Conservation (phyloP, 1,140 invertebrate species). For the Bombyx mandarina region DNA sequence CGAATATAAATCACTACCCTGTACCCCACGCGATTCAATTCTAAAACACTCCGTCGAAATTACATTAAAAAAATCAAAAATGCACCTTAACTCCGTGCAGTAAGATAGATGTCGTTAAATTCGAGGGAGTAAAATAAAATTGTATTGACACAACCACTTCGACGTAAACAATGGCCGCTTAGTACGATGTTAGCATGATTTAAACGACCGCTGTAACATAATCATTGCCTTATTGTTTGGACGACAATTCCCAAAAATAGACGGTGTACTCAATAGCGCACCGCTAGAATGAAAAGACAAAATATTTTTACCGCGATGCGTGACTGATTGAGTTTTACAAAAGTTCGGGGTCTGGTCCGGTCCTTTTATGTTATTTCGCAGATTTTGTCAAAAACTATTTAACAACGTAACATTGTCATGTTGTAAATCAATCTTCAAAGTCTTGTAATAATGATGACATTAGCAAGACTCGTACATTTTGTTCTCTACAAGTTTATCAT, state of each 20-base stretch:
- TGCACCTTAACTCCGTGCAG: too few species aligned
- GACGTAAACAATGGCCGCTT: constrained; percentile 53
- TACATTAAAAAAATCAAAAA: background rate
- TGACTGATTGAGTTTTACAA: constrained; percentile 46
- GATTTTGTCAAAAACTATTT: too few species aligned
- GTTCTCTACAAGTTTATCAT: too few species aligned
- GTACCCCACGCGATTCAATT: constrained; percentile 38
- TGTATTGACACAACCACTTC: constrained; percentile 29
- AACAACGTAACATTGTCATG: too few species aligned
- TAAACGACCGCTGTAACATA: constrained; percentile 57
- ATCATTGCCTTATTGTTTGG: constrained; percentile 57
- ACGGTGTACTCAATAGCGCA: constrained; percentile 23
- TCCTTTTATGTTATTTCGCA: too few species aligned
- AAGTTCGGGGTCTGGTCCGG: background rate
- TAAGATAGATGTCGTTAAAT: too few species aligned
- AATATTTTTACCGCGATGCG: constrained; percentile 60
- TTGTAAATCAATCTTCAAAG: too few species aligned
- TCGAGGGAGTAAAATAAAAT: background rate
- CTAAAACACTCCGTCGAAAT: constrained; percentile 16
- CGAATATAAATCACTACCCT: constrained; percentile 58
- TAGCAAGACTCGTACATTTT: too few species aligned
- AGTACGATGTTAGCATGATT: constrained; percentile 50
- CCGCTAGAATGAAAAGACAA: constrained; percentile 37
- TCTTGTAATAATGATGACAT: too few species aligned
- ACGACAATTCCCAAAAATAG: constrained; percentile 45